Percentiles rank a stretch among this genome's conserved stretches.
phyloP scores from a whole-genome alignment of 2,888 invertebrate species.

The Tetanocera ferruginea region DNA sequence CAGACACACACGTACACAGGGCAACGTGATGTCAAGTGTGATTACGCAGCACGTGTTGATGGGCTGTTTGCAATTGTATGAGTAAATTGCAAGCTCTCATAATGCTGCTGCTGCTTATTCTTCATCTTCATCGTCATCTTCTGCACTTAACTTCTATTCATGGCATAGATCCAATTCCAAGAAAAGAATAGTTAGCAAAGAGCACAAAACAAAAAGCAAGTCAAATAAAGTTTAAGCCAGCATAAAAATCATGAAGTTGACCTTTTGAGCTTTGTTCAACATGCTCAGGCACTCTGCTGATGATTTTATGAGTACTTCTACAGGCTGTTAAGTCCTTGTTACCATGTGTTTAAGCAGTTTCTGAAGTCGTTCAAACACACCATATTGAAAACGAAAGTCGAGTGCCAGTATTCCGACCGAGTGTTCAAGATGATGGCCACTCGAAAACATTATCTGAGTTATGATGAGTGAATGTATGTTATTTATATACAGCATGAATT shows the following conservation, averaged over 20 bases:
- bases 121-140: too few relatives aligned
- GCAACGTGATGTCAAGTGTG: constrained; percentile 13
- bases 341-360: not conserved
- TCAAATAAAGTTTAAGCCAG: not conserved
- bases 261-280: not conserved
- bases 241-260: not conserved
- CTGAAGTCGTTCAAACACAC: not conserved
- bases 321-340: constrained; percentile 15
- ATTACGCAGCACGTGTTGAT: constrained; percentile 23
- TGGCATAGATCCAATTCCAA: not conserved
- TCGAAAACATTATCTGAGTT: not conserved
- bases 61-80: constrained; percentile 18
- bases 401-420: not conserved
- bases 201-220: not conserved
- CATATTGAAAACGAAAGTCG: constrained; percentile 24
- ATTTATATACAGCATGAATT: not conserved
- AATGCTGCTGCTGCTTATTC: too few relatives aligned
- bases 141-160: not conserved
- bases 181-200: not conserved
- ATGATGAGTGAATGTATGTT: not conserved
- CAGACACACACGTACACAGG: not conserved
- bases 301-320: constrained; percentile 9
- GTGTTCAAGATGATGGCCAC: not conserved
- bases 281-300: not conserved
- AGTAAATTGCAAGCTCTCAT: not conserved